These are phyloP conservation scores for Crotalus tigris DNA, from an alignment of 2,113 vertebrate species.

Conservation along the genomic window DNA sequence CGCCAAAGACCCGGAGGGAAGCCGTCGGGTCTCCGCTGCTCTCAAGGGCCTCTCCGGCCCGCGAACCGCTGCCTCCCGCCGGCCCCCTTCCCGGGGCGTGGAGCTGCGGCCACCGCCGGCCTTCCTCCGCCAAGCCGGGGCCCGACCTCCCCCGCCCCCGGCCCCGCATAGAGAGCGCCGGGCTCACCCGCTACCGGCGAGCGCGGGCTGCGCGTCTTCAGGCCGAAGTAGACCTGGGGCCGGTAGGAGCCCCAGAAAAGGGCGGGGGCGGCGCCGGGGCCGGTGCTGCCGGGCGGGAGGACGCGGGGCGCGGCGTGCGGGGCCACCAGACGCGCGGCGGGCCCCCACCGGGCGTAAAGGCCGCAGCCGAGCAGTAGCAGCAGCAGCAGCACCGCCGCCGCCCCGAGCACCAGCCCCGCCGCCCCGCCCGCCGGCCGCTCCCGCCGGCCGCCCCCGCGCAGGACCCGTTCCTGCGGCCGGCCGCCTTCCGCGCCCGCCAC, in stretches of 20 bases:
- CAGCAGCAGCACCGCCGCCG: background rate
- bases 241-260: conserved; percentile 93
- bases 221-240: conserved; percentile 92
- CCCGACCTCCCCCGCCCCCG: background rate
- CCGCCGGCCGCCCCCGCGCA: too few relatives aligned
- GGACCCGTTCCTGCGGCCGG: too few relatives aligned
- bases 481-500: background rate
- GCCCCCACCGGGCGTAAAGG: conserved; percentile 73
- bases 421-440: too few relatives aligned
- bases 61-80: too few relatives aligned
- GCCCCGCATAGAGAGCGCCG: background rate
- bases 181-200: conserved; percentile 82
- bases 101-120: too few relatives aligned
- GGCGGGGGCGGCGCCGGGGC: conserved; percentile 70
- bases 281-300: conserved; percentile 73
- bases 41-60: too few relatives aligned
- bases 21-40: background rate
- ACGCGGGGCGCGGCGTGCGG: conserved; percentile 76
- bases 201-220: conserved; percentile 89
- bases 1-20: too few relatives aligned
- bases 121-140: background rate
- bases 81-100: too few relatives aligned
- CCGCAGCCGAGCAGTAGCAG: conserved; percentile 54
- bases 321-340: conserved; percentile 73
- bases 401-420: too few relatives aligned